These are phyloP conservation scores for Solenodon paradoxus DNA, from an alignment of 2,113 vertebrate species.

Conservation along the genomic window DNA sequence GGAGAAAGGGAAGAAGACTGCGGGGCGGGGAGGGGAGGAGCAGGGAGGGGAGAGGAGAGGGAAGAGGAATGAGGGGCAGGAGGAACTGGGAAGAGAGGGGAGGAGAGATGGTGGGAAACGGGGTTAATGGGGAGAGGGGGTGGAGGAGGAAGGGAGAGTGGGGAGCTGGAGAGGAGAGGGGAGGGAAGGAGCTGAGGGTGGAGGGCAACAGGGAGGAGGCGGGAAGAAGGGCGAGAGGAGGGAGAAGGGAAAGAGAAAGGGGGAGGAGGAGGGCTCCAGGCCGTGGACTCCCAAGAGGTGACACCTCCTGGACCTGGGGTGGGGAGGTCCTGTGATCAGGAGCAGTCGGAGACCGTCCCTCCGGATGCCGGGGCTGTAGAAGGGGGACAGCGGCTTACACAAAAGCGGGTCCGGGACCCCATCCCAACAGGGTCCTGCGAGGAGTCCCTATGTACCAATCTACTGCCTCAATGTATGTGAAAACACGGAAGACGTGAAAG, in stretches of 20 bases:
- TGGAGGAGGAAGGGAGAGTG: too few relatives aligned
- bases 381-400: not conserved
- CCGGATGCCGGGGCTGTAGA: too few relatives aligned
- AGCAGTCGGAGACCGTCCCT: too few relatives aligned
- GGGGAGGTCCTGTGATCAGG: rapidly evolving
- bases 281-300: not conserved
- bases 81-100: too few relatives aligned
- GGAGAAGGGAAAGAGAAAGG: too few relatives aligned
- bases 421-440: not conserved
- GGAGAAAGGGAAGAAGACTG: not conserved
- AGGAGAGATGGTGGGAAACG: not conserved
- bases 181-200: too few relatives aligned
- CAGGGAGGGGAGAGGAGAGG: not conserved
- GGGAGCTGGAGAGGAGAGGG: too few relatives aligned
- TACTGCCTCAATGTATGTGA: slow-evolving; percentile 9
- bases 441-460: not conserved
- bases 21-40: not conserved
- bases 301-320: not conserved
- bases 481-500: not conserved
- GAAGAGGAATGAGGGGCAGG: too few relatives aligned
- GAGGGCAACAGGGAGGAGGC: too few relatives aligned
- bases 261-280: not conserved
- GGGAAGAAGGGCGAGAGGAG: rapidly evolving
- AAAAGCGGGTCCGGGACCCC: not conserved
- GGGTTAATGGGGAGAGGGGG: not conserved